Evolutionary conservation across 2,113 vertebrate species (phyloP).

Genomic region (Galbula dea): DNA sequence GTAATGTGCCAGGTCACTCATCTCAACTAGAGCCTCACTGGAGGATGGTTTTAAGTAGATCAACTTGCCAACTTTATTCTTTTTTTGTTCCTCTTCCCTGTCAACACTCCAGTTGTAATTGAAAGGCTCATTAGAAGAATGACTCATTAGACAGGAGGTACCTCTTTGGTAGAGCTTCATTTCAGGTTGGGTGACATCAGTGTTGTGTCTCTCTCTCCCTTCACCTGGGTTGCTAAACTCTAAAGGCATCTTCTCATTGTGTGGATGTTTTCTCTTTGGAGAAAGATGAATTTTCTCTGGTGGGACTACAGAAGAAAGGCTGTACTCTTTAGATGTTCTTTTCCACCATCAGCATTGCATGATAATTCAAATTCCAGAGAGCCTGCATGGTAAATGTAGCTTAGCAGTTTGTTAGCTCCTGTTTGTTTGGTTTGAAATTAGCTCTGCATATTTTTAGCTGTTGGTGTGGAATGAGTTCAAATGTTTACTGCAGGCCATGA

Average conservation of each 20-base stretch:
- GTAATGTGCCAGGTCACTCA: neutral
- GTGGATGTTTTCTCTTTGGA: neutral
- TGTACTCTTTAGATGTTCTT: neutral
- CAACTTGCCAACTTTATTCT: no score
- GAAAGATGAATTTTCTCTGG: no score
- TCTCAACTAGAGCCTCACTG: neutral
- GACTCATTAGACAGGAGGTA: neutral
- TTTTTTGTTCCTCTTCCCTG: neutral
- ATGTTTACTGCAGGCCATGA: neutral
- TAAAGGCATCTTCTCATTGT: neutral
- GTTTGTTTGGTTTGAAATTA: neutral
- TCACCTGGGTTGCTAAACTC: neutral
- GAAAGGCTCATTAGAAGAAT: neutral
- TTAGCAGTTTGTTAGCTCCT: neutral
- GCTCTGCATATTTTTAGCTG: neutral
- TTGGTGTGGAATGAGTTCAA: neutral
- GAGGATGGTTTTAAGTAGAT: neutral
- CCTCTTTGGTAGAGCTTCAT: neutral
- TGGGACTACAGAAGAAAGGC: neutral
- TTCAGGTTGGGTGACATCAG: neutral
- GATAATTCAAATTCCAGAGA: neutral
- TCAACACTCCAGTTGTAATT: neutral
- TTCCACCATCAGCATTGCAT: neutral
- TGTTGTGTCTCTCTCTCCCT: neutral
- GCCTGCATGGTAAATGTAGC: neutral